Percentiles rank a stretch among this genome's conserved stretches.
Evolutionary conservation across 2,888 invertebrate species (phyloP).

Genomic region (Hypena proboscidalis): DNA sequence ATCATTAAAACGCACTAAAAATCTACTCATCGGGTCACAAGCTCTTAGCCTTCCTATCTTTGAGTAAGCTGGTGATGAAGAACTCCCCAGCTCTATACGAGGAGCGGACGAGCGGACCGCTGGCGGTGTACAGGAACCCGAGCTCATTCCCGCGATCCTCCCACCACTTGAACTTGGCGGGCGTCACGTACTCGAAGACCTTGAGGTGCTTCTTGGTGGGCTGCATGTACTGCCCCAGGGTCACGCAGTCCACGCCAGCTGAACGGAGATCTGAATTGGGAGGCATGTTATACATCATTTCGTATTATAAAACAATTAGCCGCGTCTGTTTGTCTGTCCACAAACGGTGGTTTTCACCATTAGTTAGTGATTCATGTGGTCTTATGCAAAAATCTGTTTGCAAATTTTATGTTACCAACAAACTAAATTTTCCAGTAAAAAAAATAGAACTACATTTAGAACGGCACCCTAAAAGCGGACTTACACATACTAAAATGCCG

Average conservation of each 20-base stretch:
- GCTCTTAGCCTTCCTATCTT: conserved; percentile 81
- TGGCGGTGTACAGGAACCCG: conserved; percentile 98
- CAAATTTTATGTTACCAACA: no score
- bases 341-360: no score
- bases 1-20: neutral
- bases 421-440: no score
- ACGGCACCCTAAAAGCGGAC: no score
- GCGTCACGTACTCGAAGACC: conserved; percentile 98
- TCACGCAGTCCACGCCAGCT: conserved; percentile 96
- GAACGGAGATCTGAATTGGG: conserved; percentile 88
- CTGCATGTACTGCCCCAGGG: conserved; percentile 99
- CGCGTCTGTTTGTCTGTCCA: no score
- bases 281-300: no score
- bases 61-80: conserved; percentile 93
- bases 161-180: conserved; percentile 96
- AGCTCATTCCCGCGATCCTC: conserved; percentile 91
- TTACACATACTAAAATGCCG: no score
- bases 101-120: conserved; percentile 98
- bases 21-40: conserved; percentile 51
- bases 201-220: conserved; percentile 98
- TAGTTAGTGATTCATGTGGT: no score
- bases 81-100: conserved; percentile 99
- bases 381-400: no score
- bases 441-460: no score
- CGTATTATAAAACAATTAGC: no score